phyloP scores from a whole-genome alignment of 1,140 invertebrate species.

The Scaptomyza pallida region DNA sequence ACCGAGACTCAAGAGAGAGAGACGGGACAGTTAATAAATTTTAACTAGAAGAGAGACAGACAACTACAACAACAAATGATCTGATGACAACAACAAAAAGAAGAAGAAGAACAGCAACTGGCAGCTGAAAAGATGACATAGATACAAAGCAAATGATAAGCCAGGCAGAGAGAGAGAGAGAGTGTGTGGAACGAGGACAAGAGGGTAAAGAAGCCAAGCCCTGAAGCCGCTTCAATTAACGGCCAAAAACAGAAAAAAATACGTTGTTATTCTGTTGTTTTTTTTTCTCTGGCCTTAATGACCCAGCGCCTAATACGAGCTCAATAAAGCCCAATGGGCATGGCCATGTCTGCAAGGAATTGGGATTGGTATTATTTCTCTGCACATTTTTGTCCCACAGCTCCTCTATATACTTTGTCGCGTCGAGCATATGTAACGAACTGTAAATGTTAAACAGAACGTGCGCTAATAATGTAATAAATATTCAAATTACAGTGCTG shows the following conservation, averaged over 20 bases:
- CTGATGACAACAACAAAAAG: slow-evolving; percentile 40
- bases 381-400: slow-evolving; percentile 22
- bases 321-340: slow-evolving; percentile 44
- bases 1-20: slow-evolving; percentile 1
- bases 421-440: slow-evolving; percentile 16
- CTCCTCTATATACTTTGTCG: slow-evolving; percentile 7
- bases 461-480: slow-evolving; percentile 74
- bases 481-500: slow-evolving; percentile 76
- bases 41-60: slow-evolving; percentile 64
- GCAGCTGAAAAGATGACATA: slow-evolving; percentile 49
- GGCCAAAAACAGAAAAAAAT: no score
- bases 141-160: slow-evolving; percentile 55
- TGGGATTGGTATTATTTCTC: neutral
- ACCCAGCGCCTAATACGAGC: slow-evolving; percentile 39
- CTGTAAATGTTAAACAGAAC: slow-evolving; percentile 28
- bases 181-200: neutral
- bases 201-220: slow-evolving; percentile 10
- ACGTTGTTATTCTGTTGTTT: slow-evolving; percentile 5
- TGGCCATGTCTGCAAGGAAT: slow-evolving; percentile 15
- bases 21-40: slow-evolving; percentile 62
- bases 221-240: slow-evolving; percentile 27
- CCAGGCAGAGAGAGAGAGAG: neutral
- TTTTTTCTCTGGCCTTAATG: slow-evolving; percentile 44
- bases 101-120: slow-evolving; percentile 9
- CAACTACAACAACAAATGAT: slow-evolving; percentile 50